These are phyloP conservation scores for Metaphire vulgaris DNA, from an alignment of 1,140 invertebrate species.

Conservation along the genomic window DNA sequence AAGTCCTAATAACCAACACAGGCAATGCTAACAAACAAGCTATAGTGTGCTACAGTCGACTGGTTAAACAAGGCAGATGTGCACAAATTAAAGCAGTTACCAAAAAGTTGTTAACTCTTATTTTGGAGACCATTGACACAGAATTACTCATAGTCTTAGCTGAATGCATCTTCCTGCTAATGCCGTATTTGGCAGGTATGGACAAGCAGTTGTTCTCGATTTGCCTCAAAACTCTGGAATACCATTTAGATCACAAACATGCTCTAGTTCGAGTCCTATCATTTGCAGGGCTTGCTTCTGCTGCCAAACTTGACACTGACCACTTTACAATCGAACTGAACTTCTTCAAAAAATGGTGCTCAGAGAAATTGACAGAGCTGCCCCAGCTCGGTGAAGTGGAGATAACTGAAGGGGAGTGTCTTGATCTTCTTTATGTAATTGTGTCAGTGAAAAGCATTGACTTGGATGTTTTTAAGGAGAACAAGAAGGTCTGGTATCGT, in stretches of 20 bases:
- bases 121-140: neutral
- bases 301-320: neutral
- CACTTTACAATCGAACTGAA: neutral
- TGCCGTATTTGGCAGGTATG: neutral
- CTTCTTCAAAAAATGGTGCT: neutral
- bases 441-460: neutral
- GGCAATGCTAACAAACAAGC: too few relatives aligned
- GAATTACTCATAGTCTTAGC: too few relatives aligned
- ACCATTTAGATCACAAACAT: neutral
- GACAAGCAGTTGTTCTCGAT: neutral
- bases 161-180: too few relatives aligned
- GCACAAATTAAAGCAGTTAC: neutral
- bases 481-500: neutral
- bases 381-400: neutral
- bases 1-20: too few relatives aligned
- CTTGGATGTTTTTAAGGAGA: neutral
- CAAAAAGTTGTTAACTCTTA: neutral
- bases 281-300: neutral
- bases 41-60: neutral
- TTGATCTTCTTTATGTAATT: neutral
- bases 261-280: neutral
- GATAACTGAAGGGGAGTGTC: neutral
- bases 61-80: neutral
- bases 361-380: neutral
- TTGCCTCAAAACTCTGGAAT: neutral